Percentiles rank a stretch among this genome's conserved stretches.
Evolutionary conservation across 2,113 vertebrate genomes (phyloP).

Genomic region (Peromyscus maniculatus): DNA sequence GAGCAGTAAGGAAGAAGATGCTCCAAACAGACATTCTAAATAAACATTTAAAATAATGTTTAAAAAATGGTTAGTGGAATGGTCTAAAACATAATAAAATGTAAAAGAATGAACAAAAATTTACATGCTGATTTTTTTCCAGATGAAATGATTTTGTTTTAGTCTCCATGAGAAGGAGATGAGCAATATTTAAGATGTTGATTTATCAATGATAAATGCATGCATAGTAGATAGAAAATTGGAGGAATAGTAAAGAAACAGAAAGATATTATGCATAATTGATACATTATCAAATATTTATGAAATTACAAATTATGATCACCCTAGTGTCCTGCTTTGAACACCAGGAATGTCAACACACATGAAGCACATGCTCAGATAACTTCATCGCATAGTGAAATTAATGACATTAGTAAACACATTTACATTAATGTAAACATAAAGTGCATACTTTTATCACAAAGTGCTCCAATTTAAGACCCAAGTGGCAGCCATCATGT

Average conservation of each 20-base stretch:
- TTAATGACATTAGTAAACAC: neutral
- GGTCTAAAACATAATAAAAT: neutral
- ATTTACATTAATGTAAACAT: neutral
- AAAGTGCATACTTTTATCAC: neutral
- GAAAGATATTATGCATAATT: neutral
- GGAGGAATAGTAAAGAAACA: neutral
- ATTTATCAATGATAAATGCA: neutral
- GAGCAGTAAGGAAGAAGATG: constrained; percentile 24
- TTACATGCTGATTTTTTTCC: neutral
- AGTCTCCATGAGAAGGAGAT: neutral
- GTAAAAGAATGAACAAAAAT: neutral
- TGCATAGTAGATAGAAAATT: neutral
- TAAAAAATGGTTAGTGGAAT: neutral
- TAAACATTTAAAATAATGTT: constrained; percentile 49
- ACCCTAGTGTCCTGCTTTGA: neutral
- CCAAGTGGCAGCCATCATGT: neutral
- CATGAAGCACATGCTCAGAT: neutral
- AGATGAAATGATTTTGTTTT: neutral
- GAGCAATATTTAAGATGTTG: neutral
- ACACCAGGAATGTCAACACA: neutral
- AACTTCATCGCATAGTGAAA: neutral
- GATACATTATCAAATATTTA: neutral
- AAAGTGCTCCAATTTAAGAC: neutral
- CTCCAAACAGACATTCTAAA: neutral
- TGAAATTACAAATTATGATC: neutral